These are phyloP conservation scores for Zapus hudsonius DNA, from an alignment of 2,113 vertebrate genomes.

Conservation along the genomic window DNA sequence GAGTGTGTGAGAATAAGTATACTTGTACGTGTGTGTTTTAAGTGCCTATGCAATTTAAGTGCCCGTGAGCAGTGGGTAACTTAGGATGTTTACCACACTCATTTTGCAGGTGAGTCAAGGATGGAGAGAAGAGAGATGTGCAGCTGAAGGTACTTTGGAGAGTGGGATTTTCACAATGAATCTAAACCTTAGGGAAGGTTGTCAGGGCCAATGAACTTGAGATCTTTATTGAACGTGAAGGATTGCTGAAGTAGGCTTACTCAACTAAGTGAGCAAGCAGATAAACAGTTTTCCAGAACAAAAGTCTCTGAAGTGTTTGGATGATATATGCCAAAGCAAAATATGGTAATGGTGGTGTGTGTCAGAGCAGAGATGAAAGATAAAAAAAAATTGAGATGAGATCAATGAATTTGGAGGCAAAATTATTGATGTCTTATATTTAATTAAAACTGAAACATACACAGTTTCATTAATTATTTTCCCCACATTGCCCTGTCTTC, in stretches of 20 bases:
- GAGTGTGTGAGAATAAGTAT: too few species aligned
- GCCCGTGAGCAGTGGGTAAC: background rate
- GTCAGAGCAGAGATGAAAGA: background rate
- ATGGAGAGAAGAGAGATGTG: background rate
- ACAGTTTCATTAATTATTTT: background rate
- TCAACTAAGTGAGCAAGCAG: background rate
- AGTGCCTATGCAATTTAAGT: background rate
- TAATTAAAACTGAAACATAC: background rate
- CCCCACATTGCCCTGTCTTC: background rate
- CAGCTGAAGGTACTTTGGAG: background rate
- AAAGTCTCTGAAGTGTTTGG: background rate
- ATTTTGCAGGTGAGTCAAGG: background rate
- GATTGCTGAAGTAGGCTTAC: background rate
- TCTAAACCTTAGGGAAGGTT: background rate
- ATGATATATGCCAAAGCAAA: background rate
- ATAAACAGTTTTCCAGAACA: background rate
- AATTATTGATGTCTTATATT: background rate
- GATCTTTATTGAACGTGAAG: background rate
- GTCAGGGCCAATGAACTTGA: background rate
- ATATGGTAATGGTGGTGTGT: background rate
- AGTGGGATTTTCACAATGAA: background rate
- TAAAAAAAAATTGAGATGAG: background rate
- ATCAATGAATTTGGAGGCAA: background rate
- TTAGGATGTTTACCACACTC: background rate
- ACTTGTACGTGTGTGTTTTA: too few species aligned